Evolutionary conservation across 2,113 vertebrate genomes (phyloP).

Genomic region (Paratilapia polleni): DNA sequence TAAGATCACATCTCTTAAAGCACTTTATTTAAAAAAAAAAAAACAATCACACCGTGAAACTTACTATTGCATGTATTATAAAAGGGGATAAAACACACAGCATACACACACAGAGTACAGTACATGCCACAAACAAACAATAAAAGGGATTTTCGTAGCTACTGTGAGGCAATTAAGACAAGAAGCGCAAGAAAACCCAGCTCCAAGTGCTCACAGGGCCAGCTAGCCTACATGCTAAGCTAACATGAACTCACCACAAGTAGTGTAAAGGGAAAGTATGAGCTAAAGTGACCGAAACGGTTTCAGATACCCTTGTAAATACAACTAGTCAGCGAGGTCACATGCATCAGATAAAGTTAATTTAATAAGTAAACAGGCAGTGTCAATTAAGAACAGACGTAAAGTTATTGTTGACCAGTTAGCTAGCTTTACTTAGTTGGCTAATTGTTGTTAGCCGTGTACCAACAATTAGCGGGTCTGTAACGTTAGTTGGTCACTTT

Average conservation of each 20-base stretch:
- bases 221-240: conserved; percentile 64
- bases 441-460: conserved; percentile 54
- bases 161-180: neutral
- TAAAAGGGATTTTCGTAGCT: neutral
- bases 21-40: neutral
- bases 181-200: conserved; percentile 12
- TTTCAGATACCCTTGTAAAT: neutral
- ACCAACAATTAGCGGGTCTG: conserved; percentile 56
- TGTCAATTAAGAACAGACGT: neutral
- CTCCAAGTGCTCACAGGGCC: conserved; percentile 45
- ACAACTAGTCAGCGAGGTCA: neutral
- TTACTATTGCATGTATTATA: neutral
- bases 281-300: neutral
- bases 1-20: conserved; percentile 42
- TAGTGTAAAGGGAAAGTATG: conserved; percentile 7
- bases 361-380: neutral
- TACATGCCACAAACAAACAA: neutral
- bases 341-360: neutral
- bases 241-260: conserved; percentile 51
- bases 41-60: neutral
- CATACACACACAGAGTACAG: fast-evolving
- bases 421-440: neutral
- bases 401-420: neutral
- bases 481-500: conserved; percentile 48
- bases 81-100: fast-evolving